A percentile compares a stretch with the other conserved stretches of the same genome.
phyloP scores from a whole-genome alignment of 1,140 invertebrate genomes.

The Pissodes strobi region DNA sequence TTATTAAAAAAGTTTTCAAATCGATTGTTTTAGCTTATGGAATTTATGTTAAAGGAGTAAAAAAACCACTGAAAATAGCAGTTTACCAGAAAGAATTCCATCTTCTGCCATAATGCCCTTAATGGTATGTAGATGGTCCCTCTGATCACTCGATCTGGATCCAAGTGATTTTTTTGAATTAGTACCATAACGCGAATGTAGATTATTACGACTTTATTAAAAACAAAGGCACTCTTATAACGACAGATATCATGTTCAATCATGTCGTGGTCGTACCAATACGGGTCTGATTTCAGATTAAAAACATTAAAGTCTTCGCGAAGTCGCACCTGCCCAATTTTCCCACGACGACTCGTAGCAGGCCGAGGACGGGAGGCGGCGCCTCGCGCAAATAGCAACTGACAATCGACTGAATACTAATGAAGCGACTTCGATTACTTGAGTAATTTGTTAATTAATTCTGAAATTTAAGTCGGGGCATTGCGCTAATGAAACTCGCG shows the following conservation, averaged over 20 bases:
- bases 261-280: not conserved
- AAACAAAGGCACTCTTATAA: not conserved
- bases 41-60: too few species aligned
- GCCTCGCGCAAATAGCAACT: conserved; percentile 40
- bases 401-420: conserved; percentile 41
- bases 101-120: too few species aligned
- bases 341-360: conserved; percentile 44
- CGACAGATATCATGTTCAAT: not conserved
- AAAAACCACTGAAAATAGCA: too few species aligned
- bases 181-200: not conserved
- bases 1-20: too few species aligned
- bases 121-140: too few species aligned
- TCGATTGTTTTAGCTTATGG: too few species aligned
- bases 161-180: not conserved
- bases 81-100: too few species aligned
- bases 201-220: not conserved
- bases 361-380: conserved; percentile 32
- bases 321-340: conserved; percentile 48
- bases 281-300: conserved; percentile 21
- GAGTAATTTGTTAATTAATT: conserved; percentile 47
- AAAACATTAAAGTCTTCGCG: conserved; percentile 18
- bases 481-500: not conserved
- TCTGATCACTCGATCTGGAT: too few species aligned
- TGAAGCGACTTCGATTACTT: conserved; percentile 28
- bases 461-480: conserved; percentile 22